Percentiles rank a stretch among this genome's conserved stretches.
These are phyloP conservation scores for Anoplophora glabripennis DNA, from an alignment of 1,140 invertebrate species.

Conservation along the genomic window DNA sequence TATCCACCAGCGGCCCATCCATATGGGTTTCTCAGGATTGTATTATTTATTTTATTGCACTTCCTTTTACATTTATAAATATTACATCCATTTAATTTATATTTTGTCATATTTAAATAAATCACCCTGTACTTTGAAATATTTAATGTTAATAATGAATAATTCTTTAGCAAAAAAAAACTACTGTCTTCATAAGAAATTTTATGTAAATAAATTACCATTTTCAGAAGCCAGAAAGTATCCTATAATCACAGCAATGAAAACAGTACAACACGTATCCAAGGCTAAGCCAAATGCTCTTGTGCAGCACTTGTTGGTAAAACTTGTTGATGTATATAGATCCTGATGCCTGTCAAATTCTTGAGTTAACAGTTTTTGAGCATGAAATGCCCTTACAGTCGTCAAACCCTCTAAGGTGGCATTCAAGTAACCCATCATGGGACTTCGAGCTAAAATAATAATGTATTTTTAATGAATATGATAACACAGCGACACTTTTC, in stretches of 20 bases:
- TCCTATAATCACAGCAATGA: constrained; percentile 66
- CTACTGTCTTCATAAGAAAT: not conserved
- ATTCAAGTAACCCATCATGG: constrained; percentile 67
- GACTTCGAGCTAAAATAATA: constrained; percentile 49
- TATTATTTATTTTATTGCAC: too few species aligned
- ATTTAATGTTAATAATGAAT: not conserved
- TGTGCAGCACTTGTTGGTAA: constrained; percentile 52
- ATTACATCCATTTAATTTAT: too few species aligned
- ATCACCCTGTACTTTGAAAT: not conserved
- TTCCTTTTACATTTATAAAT: too few species aligned
- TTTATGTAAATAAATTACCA: constrained; percentile 58
- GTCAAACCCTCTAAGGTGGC: constrained; percentile 69
- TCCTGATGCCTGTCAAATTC: constrained; percentile 80
- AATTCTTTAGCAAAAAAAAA: not conserved
- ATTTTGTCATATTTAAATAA: too few species aligned
- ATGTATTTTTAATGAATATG: not conserved
- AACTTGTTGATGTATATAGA: constrained; percentile 62
- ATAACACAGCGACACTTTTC: too few species aligned
- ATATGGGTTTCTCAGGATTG: too few species aligned
- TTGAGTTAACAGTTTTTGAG: constrained; percentile 70
- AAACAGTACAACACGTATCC: constrained; percentile 72
- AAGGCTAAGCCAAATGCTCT: constrained; percentile 72
- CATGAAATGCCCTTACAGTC: constrained; percentile 82
- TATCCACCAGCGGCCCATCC: too few species aligned
- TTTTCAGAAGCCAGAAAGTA: constrained; percentile 47